These are phyloP conservation scores for Prunella himalayana DNA, from an alignment of 2,113 vertebrate species.

Conservation along the genomic window DNA sequence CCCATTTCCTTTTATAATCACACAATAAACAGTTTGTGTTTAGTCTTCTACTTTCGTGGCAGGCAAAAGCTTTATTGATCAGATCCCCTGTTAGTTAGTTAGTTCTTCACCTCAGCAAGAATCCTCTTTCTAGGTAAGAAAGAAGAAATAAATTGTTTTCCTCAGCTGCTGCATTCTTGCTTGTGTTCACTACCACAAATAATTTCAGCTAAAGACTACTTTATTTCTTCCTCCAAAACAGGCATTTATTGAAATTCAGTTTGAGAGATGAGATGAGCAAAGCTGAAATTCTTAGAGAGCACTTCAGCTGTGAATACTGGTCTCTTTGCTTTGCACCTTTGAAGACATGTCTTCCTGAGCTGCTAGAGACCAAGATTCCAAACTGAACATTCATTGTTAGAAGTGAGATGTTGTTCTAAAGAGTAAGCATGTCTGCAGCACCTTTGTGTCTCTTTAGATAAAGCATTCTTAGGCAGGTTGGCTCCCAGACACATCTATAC, in stretches of 20 bases:
- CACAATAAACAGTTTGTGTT: neutral
- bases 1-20: neutral
- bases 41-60: neutral
- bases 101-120: neutral
- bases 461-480: neutral
- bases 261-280: neutral
- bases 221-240: neutral
- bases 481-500: neutral
- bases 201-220: neutral
- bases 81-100: neutral
- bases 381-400: neutral
- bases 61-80: neutral
- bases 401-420: neutral
- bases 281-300: neutral
- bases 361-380: neutral
- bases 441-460: neutral
- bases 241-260: neutral
- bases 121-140: neutral
- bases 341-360: neutral
- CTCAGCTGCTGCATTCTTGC: neutral
- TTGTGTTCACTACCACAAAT: neutral
- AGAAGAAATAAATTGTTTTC: neutral
- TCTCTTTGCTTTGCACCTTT: neutral
- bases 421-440: neutral
- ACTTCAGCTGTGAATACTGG: neutral